Evolutionary conservation across 2,113 vertebrate species (phyloP).

Genomic region (Calyptomena viridis): DNA sequence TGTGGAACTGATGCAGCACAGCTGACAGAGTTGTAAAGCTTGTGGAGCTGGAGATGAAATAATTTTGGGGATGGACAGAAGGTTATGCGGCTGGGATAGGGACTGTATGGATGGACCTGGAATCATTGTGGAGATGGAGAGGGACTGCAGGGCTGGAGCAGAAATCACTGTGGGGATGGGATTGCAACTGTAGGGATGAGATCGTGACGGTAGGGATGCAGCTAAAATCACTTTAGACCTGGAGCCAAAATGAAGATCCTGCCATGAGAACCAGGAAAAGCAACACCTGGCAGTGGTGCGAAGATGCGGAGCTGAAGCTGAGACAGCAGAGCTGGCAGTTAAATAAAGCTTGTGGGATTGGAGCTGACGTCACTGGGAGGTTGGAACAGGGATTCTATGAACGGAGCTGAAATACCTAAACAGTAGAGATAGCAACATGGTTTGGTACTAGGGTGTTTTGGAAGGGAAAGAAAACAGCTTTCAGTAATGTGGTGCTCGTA

Average conservation of each 20-base stretch:
- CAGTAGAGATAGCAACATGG: too few relatives aligned
- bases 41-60: neutral
- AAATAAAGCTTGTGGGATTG: neutral
- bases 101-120: neutral
- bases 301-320: neutral
- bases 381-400: rapidly evolving
- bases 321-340: too few relatives aligned
- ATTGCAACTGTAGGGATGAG: neutral
- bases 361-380: rapidly evolving
- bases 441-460: too few relatives aligned
- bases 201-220: neutral
- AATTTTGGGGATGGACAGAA: too few relatives aligned
- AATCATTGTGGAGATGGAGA: neutral
- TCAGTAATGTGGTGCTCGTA: too few relatives aligned
- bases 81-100: neutral
- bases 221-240: neutral
- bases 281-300: rapidly evolving
- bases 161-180: neutral
- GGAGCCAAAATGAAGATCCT: neutral
- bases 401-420: neutral
- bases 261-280: neutral
- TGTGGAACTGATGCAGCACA: neutral
- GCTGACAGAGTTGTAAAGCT: neutral
- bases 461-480: too few relatives aligned
- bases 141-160: neutral